phyloP scores from a whole-genome alignment of 2,888 invertebrate genomes.

The Candidula unifasciata region DNA sequence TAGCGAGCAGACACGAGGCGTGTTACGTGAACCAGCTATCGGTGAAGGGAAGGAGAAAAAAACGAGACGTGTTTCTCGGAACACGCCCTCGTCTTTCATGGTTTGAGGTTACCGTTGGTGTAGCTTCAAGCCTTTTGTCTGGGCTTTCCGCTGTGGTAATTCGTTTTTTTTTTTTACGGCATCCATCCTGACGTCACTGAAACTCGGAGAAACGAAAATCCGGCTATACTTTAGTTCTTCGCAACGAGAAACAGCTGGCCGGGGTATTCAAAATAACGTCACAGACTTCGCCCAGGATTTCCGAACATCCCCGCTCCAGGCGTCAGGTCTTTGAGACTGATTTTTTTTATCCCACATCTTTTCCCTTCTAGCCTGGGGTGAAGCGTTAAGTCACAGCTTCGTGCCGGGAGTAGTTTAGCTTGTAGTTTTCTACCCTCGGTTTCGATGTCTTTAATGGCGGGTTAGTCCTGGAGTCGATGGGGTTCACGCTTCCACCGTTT shows the following conservation, averaged over 20 bases:
- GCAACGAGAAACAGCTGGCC: slow-evolving; percentile 34
- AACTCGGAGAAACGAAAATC: background rate
- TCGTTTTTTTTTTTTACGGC: no score
- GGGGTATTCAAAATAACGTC: slow-evolving; percentile 13
- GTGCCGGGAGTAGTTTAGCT: no score
- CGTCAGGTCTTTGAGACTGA: no score
- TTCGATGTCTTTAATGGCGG: no score
- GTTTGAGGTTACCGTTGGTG: background rate
- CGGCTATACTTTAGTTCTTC: background rate
- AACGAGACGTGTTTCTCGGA: background rate
- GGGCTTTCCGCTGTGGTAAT: background rate
- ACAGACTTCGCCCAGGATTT: background rate
- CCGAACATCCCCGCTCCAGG: background rate
- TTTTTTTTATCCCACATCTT: no score
- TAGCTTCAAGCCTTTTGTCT: slow-evolving; percentile 4
- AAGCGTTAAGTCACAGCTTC: no score
- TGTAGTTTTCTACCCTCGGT: no score
- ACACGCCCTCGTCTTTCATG: background rate
- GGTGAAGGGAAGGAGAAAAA: background rate
- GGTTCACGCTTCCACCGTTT: no score
- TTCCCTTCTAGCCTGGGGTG: no score
- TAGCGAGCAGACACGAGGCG: slow-evolving; percentile 26
- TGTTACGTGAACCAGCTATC: background rate
- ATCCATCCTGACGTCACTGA: background rate
- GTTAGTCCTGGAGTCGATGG: no score